A percentile compares a stretch with the other conserved stretches of the same genome.
Conservation (phyloP, 1,140 invertebrate genomes). For the Anastatus disparis region DNA sequence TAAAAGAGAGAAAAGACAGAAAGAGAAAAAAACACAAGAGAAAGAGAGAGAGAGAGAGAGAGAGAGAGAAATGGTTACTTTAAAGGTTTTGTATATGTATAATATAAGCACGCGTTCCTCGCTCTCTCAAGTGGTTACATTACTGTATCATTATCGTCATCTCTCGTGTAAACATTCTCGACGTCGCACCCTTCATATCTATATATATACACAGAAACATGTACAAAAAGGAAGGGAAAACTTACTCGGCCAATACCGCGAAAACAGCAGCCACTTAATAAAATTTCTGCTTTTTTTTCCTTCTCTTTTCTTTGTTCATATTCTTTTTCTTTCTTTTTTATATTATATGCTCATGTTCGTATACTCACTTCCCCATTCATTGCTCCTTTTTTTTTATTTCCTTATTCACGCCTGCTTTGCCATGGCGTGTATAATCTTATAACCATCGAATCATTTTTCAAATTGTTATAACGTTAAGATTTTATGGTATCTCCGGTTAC, state of each 20-base stretch:
- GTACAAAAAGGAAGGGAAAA: too few species aligned
- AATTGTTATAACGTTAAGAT: too few species aligned
- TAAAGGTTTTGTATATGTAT: neutral
- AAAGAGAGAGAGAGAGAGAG: neutral
- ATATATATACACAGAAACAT: too few species aligned
- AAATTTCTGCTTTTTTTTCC: neutral
- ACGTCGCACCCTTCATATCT: neutral
- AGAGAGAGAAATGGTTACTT: neutral
- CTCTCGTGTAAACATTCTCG: slow-evolving; percentile 26
- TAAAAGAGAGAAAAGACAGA: too few species aligned
- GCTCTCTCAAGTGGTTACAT: slow-evolving; percentile 10
- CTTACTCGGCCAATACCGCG: slow-evolving; percentile 15
- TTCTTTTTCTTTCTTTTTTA: too few species aligned
- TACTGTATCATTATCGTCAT: slow-evolving; percentile 31
- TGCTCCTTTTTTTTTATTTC: neutral
- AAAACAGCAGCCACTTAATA: slow-evolving; percentile 22
- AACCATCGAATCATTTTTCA: too few species aligned
- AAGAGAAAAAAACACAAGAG: too few species aligned
- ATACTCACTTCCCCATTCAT: neutral
- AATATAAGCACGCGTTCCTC: neutral
- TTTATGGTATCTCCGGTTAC: too few species aligned
- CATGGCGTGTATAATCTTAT: too few species aligned
- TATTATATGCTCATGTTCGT: too few species aligned
- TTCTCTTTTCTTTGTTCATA: too few species aligned
- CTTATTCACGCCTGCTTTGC: too few species aligned